Evolutionary conservation across 1,140 invertebrate genomes (phyloP).

Genomic region (Neodiprion virginianus): DNA sequence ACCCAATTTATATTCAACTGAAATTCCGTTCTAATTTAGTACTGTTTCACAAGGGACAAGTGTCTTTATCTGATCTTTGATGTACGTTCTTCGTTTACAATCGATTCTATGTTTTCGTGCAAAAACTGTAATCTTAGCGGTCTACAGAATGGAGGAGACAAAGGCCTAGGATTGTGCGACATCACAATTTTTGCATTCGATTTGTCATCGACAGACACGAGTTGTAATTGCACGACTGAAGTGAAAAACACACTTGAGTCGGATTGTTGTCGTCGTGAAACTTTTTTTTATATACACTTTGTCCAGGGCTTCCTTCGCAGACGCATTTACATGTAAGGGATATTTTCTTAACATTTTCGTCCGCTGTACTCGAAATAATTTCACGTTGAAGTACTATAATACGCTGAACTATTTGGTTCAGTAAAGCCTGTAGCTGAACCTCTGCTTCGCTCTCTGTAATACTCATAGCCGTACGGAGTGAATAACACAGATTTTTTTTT

Average conservation of each 20-base stretch:
- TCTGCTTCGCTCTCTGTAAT: slow-evolving; percentile 31
- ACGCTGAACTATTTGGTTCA: slow-evolving; percentile 33
- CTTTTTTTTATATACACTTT: slow-evolving; percentile 43
- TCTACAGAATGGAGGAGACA: slow-evolving; percentile 44
- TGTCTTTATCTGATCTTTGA: slow-evolving; percentile 35
- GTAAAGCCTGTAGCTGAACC: slow-evolving; percentile 35
- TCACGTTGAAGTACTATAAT: slow-evolving; percentile 30
- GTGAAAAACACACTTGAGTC: slow-evolving; percentile 39
- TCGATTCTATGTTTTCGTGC: slow-evolving; percentile 38
- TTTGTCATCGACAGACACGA: slow-evolving; percentile 18
- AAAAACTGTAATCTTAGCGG: slow-evolving; percentile 41
- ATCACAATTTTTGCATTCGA: slow-evolving; percentile 27
- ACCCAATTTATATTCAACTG: slow-evolving; percentile 35
- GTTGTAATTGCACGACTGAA: slow-evolving; percentile 40
- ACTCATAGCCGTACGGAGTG: slow-evolving; percentile 21
- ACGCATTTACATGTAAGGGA: slow-evolving; percentile 45
- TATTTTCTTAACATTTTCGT: slow-evolving; percentile 25
- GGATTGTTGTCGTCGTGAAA: slow-evolving; percentile 32
- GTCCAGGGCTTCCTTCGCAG: slow-evolving; percentile 43
- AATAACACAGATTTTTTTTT: slow-evolving; percentile 32
- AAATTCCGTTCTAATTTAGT: slow-evolving; percentile 30
- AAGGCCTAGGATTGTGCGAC: slow-evolving; percentile 46
- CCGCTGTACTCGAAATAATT: slow-evolving; percentile 28
- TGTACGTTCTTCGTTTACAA: slow-evolving; percentile 34
- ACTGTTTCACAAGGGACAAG: slow-evolving; percentile 30